These are phyloP conservation scores for Martes martes DNA, from an alignment of 2,113 vertebrate species.

Conservation along the genomic window DNA sequence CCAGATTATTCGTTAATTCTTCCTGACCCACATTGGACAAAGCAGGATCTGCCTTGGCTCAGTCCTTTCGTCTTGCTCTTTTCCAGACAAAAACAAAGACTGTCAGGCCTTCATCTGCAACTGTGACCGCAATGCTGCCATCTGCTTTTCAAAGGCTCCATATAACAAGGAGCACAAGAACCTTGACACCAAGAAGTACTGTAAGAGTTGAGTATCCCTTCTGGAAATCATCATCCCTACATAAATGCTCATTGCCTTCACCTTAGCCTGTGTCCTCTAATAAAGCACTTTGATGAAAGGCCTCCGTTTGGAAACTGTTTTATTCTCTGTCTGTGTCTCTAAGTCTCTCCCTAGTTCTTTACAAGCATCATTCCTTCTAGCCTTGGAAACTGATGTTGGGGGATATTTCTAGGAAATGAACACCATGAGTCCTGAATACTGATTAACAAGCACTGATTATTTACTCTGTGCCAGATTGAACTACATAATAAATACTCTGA, in stretches of 20 bases:
- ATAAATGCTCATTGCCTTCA: not conserved
- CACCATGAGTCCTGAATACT: not conserved
- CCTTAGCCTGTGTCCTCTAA: not conserved
- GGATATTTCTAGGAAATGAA: not conserved
- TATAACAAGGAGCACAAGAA: constrained; percentile 78
- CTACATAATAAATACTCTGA: not conserved
- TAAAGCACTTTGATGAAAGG: constrained; percentile 59
- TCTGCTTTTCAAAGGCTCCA: constrained; percentile 84
- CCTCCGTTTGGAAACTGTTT: not conserved
- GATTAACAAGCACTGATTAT: not conserved
- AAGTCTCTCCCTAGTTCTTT: not conserved
- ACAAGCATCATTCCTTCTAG: not conserved
- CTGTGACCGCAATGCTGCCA: constrained; percentile 87
- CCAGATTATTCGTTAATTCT: not conserved
- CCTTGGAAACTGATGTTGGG: not conserved
- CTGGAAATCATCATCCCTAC: not conserved
- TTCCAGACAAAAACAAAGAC: constrained; percentile 80
- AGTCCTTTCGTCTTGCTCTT: not conserved
- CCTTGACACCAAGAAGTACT: constrained; percentile 77
- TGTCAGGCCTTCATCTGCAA: constrained; percentile 89
- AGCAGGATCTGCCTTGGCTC: not conserved
- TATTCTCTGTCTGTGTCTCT: not conserved
- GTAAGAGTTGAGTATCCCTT: not conserved
- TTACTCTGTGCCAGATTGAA: not conserved
- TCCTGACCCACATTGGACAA: not conserved